A percentile compares a stretch with the other conserved stretches of the same genome.
These are phyloP conservation scores for Phyto melanocephala DNA, from an alignment of 2,888 invertebrate genomes.

Conservation along the genomic window DNA sequence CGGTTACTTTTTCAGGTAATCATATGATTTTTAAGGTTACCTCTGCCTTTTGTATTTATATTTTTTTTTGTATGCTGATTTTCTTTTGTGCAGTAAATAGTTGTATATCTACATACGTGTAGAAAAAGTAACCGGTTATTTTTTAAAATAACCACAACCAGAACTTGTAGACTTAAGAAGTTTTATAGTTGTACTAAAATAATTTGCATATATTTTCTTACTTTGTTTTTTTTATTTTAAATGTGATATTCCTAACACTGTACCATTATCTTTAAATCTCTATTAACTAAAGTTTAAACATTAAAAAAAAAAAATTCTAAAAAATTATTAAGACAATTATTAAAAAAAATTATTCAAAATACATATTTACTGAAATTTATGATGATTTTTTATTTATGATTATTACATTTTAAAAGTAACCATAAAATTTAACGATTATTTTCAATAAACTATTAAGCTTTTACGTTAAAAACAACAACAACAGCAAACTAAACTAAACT, in stretches of 20 bases:
- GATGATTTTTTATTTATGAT: conserved; percentile 25
- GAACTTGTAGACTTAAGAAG: too few species aligned
- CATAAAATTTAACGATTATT: conserved; percentile 56
- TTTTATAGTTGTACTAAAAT: too few species aligned
- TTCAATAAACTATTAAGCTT: conserved; percentile 47
- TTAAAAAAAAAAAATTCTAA: too few species aligned
- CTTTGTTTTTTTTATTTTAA: too few species aligned
- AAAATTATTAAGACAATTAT: too few species aligned
- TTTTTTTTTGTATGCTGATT: too few species aligned
- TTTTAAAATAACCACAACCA: too few species aligned
- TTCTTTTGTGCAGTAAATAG: too few species aligned
- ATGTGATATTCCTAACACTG: too few species aligned
- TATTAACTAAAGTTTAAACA: neutral
- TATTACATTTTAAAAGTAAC: conserved; percentile 23
- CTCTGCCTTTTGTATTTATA: neutral
- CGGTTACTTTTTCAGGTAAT: neutral
- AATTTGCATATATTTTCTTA: too few species aligned
- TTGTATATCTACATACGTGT: too few species aligned
- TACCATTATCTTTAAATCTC: neutral
- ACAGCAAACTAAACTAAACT: neutral
- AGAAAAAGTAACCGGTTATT: too few species aligned
- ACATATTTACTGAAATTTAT: conserved; percentile 15
- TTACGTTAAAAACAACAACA: neutral
- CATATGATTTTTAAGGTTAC: neutral
- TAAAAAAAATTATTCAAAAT: neutral